Conservation (phyloP, 2,888 invertebrate genomes). For the Fabriciana adippe region DNA sequence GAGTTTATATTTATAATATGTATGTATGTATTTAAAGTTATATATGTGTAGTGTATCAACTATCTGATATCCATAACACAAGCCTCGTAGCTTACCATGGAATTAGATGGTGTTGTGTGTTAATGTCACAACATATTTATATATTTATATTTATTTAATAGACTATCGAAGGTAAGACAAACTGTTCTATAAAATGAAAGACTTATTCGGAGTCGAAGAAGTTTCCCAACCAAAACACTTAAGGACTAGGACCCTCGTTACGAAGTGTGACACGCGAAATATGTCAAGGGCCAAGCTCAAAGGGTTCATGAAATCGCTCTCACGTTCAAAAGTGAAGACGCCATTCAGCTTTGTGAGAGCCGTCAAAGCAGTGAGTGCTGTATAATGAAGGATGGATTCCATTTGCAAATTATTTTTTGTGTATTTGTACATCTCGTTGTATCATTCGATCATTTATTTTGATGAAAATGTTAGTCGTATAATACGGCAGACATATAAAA, state of each 20-base stretch:
- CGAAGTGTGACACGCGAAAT: constrained; percentile 40
- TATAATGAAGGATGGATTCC: constrained; percentile 29
- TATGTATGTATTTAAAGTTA: no score
- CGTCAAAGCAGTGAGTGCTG: constrained; percentile 34
- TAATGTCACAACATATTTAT: no score
- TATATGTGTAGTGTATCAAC: no score
- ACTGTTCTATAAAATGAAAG: not conserved
- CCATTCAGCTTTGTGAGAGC: constrained; percentile 35
- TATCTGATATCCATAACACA: no score
- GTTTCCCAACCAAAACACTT: constrained; percentile 37
- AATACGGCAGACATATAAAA: no score
- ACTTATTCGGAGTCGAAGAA: not conserved
- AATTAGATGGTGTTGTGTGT: no score
- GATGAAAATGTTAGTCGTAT: not conserved
- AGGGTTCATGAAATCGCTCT: constrained; percentile 40
- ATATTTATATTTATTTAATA: no score
- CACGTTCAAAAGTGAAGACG: constrained; percentile 38
- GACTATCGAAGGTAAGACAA: not conserved
- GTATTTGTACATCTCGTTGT: not conserved
- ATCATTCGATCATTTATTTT: not conserved
- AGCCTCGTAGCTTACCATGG: no score
- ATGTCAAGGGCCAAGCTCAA: constrained; percentile 43
- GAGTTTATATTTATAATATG: no score
- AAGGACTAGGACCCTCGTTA: constrained; percentile 37
- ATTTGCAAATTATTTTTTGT: constrained; percentile 21